phyloP scores from a whole-genome alignment of 1,140 invertebrate genomes.

The Macrostomum lignano region DNA sequence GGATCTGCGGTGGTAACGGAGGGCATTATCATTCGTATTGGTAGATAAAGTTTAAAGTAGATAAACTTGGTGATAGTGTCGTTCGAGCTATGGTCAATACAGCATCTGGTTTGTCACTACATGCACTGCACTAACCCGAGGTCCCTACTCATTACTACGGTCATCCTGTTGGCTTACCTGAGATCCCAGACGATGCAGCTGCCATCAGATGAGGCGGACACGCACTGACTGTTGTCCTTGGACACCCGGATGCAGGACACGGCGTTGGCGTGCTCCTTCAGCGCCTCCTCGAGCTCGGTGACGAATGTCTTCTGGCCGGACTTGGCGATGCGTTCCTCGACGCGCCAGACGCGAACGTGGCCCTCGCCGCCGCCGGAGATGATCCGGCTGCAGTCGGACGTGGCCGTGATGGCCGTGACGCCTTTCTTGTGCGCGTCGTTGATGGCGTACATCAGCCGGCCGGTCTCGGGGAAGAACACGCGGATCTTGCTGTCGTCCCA shows the following conservation, averaged over 20 bases:
- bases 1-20: conserved; percentile 31
- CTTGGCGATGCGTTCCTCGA: conserved; percentile 3
- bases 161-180: conserved; percentile 15
- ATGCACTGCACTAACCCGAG: no score
- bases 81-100: not conserved
- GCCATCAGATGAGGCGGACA: conserved; percentile 57
- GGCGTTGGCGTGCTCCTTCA: conserved; percentile 61
- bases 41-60: conserved; percentile 2
- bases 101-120: no score
- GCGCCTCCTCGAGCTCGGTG: conserved; percentile 21
- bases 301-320: no score
- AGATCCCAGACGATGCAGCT: conserved; percentile 69
- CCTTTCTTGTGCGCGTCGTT: conserved; percentile 55
- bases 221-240: conserved; percentile 42
- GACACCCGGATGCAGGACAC: conserved; percentile 50
- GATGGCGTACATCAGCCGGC: conserved; percentile 45
- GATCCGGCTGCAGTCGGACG: conserved; percentile 39
- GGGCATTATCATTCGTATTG: not conserved
- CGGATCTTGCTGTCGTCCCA: conserved; percentile 49
- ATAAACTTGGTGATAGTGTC: conserved; percentile 1
- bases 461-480: conserved; percentile 50
- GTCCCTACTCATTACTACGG: conserved; percentile 1
- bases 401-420: conserved; percentile 44
- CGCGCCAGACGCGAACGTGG: conserved; percentile 31
- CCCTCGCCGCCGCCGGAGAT: conserved; percentile 61